Evolutionary conservation across 92 coral and sea anemone species (phyloP).

Genomic region (Heteractis magnifica): DNA sequence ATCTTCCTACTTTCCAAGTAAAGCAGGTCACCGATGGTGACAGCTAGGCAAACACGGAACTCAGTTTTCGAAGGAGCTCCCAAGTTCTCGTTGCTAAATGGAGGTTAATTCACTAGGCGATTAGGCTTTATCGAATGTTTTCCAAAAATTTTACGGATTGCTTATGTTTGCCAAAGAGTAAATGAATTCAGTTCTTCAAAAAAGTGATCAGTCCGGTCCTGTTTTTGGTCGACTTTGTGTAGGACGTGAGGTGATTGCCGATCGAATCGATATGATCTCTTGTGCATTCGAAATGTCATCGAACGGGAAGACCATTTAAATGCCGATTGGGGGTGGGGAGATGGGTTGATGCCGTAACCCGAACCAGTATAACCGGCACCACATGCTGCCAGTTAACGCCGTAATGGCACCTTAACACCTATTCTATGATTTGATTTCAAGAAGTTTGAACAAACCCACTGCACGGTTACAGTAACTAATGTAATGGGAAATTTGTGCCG

Average conservation of each 20-base stretch:
- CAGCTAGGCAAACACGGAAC: not conserved
- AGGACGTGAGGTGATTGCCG: not conserved
- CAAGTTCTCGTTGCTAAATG: not conserved
- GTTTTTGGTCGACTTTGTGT: not conserved
- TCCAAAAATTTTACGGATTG: too few species aligned
- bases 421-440: not conserved
- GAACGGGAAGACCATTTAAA: constrained; percentile 11
- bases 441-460: too few species aligned
- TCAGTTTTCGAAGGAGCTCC: not conserved
- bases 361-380: not conserved
- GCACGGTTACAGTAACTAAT: too few species aligned
- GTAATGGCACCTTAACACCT: not conserved
- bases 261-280: too few species aligned
- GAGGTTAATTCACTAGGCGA: not conserved
- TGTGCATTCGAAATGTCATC: not conserved
- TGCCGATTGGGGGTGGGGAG: constrained; percentile 12
- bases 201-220: too few species aligned
- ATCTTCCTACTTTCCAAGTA: constrained; percentile 24
- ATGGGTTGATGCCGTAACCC: not conserved
- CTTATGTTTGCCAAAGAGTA: too few species aligned
- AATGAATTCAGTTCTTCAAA: too few species aligned
- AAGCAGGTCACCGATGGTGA: not conserved
- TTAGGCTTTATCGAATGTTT: too few species aligned
- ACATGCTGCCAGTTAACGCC: not conserved
- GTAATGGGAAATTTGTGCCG: too few species aligned